Evolutionary conservation across 1,140 invertebrate genomes (phyloP), one percentile per base, ranked within the genome.

Genomic region (Probaryconus sp.): DNA sequence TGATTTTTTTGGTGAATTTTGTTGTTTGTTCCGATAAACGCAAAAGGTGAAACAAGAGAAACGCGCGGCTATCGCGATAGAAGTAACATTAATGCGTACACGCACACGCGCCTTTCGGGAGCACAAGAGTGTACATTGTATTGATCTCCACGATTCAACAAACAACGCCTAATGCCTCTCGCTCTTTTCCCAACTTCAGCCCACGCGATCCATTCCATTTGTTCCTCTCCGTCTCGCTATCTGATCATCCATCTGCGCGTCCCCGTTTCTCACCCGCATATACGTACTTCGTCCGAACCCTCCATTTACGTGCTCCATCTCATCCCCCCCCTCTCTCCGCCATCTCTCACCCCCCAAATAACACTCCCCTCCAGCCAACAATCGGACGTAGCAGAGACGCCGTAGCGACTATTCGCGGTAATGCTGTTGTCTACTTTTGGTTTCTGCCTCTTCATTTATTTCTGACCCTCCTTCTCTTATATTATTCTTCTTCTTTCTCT

Each of bases 71-170:
- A 51, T 45, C 40, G 18, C 35, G 42, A 70, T 56, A 38, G 30
- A 16, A 40, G 38, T 33, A n/a, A 4, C 31, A 35, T 24, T 4
- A 21, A 43, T 21, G 35, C 31, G 20, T 40, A 55, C 48, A 50
- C 70, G 47, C 48, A 51, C 61, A 33, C 65, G 38, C 51, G 42
- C 40, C 51, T 53, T 63, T 51, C 45, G 7, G 14, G 37, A 64
- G 33, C 38, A 53, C 55, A 60, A 64, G 60, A 67, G 67, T 63
- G 77, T 77, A 64, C 72, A 68, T 80, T 70, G 83, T 87, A 86
- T 87, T 85, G 85, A 87, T 87, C 84, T 83, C 82, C 74, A 79
- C 84, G 81, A 84, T 86, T 85, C 82, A 80, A 84, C 84, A 83
- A 87, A 85, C 83, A 85, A 81, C 81, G 82, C 83, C 83, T 83